Evolutionary conservation across 2,888 invertebrate genomes (phyloP).

Genomic region (Ormyrus thymus): DNA sequence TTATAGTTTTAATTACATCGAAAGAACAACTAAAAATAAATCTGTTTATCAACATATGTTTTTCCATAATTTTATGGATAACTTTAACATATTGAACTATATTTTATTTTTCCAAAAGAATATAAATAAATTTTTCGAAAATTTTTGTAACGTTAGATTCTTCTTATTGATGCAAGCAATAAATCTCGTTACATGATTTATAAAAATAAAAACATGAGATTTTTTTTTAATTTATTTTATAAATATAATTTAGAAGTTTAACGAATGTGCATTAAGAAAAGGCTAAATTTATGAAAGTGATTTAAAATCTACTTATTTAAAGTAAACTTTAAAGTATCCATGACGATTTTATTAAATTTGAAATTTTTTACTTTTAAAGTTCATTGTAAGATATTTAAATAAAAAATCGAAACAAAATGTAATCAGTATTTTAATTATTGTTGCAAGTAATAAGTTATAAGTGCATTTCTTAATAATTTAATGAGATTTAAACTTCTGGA

Average conservation of each 20-base stretch:
- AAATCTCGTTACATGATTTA: conserved; percentile 16
- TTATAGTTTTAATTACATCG: background rate
- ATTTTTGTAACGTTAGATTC: conserved; percentile 3
- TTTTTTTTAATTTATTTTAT: conserved; percentile 31
- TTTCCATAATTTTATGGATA: background rate
- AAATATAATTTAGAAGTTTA: conserved; percentile 8
- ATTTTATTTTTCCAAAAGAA: conserved; percentile 17
- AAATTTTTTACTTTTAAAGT: conserved; percentile 18
- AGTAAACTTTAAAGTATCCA: conserved; percentile 25
- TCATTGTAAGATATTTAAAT: conserved; percentile 24
- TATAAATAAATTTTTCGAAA: background rate
- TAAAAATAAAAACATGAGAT: conserved; percentile 8
- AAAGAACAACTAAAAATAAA: conserved; percentile 12
- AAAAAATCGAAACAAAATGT: conserved; percentile 24
- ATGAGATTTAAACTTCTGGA: background rate
- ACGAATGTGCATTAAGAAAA: conserved; percentile 6
- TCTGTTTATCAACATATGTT: conserved; percentile 9
- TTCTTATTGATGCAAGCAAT: background rate
- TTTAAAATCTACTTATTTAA: conserved; percentile 18
- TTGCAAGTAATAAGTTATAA: no score
- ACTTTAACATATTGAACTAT: conserved; percentile 13
- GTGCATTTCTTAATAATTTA: background rate
- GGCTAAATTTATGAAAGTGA: conserved; percentile 36
- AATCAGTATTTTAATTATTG: conserved; percentile 44
- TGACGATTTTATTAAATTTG: conserved; percentile 31